Evolutionary conservation across 1,140 invertebrate genomes (phyloP), one percentile per base, ranked within the genome.

Genomic region (Drosophila erecta): DNA sequence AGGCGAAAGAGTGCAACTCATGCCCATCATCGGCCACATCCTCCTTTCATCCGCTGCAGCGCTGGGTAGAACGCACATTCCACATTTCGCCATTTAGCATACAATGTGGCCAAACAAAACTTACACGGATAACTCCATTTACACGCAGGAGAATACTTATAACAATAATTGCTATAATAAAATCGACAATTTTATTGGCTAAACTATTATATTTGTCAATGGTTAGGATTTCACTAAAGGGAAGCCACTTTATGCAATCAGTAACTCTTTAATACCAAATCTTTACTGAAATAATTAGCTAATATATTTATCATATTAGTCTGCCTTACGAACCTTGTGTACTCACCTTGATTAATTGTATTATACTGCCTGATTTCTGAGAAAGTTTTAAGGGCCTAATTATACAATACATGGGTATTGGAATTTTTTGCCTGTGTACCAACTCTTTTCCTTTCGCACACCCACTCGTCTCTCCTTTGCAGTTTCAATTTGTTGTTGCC

Each of bases 1-100:
- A 17, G 6, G 7, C 15, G 17, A 40, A 35, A 35, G 64, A 43
- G 64, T 67, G 58, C 41, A 55, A 57, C 55, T 66, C 54, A 76
- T 56, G 71, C 40, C 59, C 71, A 56, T 66, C 72, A 75, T 70
- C 66, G 49, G 37, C 67, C 47, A 49, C 15, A 41, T 70, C 65
- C 65, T 56, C 43, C 40, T 14, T 51, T 53, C 64, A 49, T 56
- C 59, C 53, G 65, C 24, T 61, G 61, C 41, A 35, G 33, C 41
- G 44, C 12, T 40, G 51, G 66, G 79, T 69, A 74, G 76, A 79
- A 85, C 81, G 77, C 81, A 85, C 75, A 74, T 80, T 79, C 56
- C 69, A 65, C 75, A 83, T 85, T 81, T 81, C 47, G 58, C 44
- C 79, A 83, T 87, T 87, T 87, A 87, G 79, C 81, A 83, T 87